A percentile compares a stretch with the other conserved stretches of the same genome.
These are phyloP conservation scores for Tipula unca DNA, from an alignment of 2,888 invertebrate species.

Conservation along the genomic window DNA sequence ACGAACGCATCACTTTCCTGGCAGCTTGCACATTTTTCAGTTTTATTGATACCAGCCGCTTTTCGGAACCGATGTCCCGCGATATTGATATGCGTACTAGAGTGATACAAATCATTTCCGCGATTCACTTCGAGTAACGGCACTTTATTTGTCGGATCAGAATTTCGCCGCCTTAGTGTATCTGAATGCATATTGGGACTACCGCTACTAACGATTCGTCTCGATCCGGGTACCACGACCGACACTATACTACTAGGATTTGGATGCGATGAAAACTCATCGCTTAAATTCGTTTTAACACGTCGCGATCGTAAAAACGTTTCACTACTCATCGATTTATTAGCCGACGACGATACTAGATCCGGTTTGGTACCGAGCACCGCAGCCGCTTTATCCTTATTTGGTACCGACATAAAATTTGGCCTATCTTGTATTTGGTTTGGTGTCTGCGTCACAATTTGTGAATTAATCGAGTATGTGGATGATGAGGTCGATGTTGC, in stretches of 20 bases:
- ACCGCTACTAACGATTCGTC: background rate
- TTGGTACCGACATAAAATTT: conserved; percentile 19
- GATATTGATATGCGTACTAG: conserved; percentile 48
- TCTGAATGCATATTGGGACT: conserved; percentile 23
- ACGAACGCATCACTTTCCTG: conserved; percentile 73
- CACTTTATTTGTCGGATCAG: conserved; percentile 58
- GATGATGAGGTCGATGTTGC: background rate
- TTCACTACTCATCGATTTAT: conserved; percentile 23
- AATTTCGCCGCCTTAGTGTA: conserved; percentile 56
- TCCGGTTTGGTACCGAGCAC: conserved; percentile 28
- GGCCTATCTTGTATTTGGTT: conserved; percentile 16
- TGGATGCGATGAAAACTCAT: conserved; percentile 25
- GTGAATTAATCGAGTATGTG: background rate
- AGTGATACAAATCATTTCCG: conserved; percentile 39
- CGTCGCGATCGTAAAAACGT: conserved; percentile 27
- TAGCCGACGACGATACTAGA: conserved; percentile 29
- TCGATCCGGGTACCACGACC: background rate
- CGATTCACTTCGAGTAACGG: conserved; percentile 39
- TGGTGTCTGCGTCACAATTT: background rate
- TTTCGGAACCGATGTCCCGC: conserved; percentile 71
- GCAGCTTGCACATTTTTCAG: conserved; percentile 75
- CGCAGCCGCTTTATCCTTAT: conserved; percentile 30
- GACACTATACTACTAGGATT: background rate
- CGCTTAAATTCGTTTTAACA: conserved; percentile 30
- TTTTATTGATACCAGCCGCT: conserved; percentile 67